Evolutionary conservation across 1,140 invertebrate species (phyloP).

Genomic region (Drosophila kikkawai): DNA sequence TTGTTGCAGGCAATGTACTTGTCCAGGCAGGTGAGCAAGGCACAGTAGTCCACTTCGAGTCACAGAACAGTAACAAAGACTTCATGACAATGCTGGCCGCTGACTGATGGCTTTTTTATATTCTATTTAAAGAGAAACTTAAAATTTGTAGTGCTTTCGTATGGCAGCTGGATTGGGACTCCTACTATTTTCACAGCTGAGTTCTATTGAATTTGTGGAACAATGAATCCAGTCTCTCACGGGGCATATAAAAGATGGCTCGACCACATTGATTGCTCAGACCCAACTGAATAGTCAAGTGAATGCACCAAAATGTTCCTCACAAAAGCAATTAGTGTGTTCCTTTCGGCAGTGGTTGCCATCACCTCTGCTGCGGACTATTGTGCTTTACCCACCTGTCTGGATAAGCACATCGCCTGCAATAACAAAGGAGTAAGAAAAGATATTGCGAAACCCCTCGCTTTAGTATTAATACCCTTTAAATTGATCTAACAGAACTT

Average conservation of each 20-base stretch:
- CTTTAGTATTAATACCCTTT: neutral
- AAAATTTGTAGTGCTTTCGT: neutral
- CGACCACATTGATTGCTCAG: neutral
- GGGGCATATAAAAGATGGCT: slow-evolving; percentile 4
- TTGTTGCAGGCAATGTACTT: slow-evolving; percentile 67
- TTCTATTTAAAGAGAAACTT: slow-evolving; percentile 8
- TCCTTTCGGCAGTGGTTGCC: slow-evolving; percentile 12
- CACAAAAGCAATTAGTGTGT: slow-evolving; percentile 22
- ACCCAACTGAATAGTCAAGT: neutral
- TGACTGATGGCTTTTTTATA: neutral
- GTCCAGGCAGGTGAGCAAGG: slow-evolving; percentile 60
- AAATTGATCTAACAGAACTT: slow-evolving; percentile 37
- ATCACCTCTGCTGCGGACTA: slow-evolving; percentile 43
- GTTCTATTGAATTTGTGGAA: slow-evolving; percentile 4
- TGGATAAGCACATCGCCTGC: slow-evolving; percentile 68
- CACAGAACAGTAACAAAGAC: slow-evolving; percentile 25
- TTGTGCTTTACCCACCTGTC: slow-evolving; percentile 59
- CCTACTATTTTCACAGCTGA: slow-evolving; percentile 9
- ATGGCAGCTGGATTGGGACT: neutral
- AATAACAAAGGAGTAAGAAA: slow-evolving; percentile 62
- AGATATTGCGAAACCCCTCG: neutral
- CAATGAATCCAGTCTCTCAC: neutral
- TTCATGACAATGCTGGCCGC: neutral
- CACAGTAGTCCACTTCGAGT: slow-evolving; percentile 53
- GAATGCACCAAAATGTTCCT: neutral